phyloP scores from a whole-genome alignment of 2,797 vertebrate genomes.

The Amphiprion clarkii region DNA sequence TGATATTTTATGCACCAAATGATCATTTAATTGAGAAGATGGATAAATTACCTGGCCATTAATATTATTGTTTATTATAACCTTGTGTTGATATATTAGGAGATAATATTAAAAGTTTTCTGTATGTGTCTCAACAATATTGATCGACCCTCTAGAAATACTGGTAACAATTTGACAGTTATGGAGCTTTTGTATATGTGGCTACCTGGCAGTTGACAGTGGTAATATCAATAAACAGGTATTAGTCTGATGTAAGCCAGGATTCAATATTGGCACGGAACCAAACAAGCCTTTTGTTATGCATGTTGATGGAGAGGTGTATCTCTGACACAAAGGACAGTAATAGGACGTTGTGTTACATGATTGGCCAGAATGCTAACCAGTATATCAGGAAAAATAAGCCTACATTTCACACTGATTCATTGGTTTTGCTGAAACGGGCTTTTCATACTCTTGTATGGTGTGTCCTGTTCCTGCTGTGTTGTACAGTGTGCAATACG shows the following conservation, averaged over 20 bases:
- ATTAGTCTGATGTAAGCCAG: neutral
- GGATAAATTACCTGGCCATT: neutral
- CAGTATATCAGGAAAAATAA: neutral
- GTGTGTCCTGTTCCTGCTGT: neutral
- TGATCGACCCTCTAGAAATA: neutral
- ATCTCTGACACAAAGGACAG: conserved; percentile 9
- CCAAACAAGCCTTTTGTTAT: conserved; percentile 23
- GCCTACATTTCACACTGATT: neutral
- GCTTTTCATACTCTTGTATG: neutral
- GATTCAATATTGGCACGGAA: neutral
- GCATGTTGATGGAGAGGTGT: neutral
- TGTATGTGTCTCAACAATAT: neutral
- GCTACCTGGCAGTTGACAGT: neutral
- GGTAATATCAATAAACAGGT: neutral
- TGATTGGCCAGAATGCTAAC: conserved; percentile 6
- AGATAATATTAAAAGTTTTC: neutral
- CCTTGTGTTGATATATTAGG: neutral
- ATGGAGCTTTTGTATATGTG: neutral
- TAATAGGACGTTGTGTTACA: neutral
- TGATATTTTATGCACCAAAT: neutral
- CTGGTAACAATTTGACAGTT: neutral
- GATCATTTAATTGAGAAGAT: neutral
- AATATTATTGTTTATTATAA: neutral
- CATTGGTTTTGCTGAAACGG: neutral
- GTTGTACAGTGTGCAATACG: neutral